Evolutionary conservation across 2,797 vertebrate genomes (phyloP).

Genomic region (Zalophus californianus): DNA sequence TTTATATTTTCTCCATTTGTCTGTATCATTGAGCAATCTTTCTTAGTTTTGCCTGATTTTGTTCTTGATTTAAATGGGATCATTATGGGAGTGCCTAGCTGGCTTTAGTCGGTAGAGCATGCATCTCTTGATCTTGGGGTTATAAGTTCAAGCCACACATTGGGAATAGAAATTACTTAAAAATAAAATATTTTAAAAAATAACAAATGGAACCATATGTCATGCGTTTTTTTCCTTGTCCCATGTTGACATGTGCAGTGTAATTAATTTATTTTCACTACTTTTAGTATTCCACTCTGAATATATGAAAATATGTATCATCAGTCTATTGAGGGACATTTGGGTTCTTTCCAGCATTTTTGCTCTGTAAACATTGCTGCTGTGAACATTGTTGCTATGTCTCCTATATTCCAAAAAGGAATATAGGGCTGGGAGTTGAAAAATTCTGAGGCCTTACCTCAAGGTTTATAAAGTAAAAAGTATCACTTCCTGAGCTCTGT

Average conservation of each 20-base stretch:
- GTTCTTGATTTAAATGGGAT: constrained; percentile 26
- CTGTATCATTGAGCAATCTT: neutral
- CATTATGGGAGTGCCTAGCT: neutral
- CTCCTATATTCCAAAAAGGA: neutral
- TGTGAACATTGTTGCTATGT: neutral
- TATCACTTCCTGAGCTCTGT: neutral
- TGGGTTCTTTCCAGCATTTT: constrained; percentile 14
- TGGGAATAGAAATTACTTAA: neutral
- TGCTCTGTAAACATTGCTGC: neutral
- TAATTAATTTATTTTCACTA: neutral
- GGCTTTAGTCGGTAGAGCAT: neutral
- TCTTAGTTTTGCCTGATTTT: constrained; percentile 24
- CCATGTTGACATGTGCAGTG: neutral
- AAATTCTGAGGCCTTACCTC: neutral
- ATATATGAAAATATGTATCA: neutral
- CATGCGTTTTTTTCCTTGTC: neutral
- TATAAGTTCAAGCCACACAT: neutral
- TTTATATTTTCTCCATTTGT: neutral
- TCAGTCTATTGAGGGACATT: neutral
- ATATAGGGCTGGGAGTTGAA: neutral
- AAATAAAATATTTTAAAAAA: neutral
- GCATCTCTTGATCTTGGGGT: neutral
- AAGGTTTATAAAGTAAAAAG: neutral
- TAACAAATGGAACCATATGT: neutral
- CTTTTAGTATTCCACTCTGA: neutral